Base-by-base conservation (phyloP, 2,113 vertebrate species). In the Chrysochloris asiatica region DNA sequence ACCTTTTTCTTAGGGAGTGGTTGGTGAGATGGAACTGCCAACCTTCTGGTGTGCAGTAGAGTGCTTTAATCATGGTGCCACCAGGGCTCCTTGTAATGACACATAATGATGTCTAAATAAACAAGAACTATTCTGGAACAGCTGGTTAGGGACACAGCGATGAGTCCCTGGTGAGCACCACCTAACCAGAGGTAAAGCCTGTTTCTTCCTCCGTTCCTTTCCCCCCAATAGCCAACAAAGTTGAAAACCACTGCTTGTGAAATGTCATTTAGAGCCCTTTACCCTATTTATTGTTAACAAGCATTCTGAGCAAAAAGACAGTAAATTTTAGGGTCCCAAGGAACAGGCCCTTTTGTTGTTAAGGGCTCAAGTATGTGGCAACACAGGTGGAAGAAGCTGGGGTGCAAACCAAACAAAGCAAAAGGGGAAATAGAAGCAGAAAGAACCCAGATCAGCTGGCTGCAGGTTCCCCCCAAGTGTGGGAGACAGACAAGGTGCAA, bases 41-140 rank as follows among this genome's bases (percentile, higher is more conserved):
- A 61, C 4, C 56, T 28, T 61, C 24, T 4, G 61, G 61, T 63
- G 10, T 21, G 61, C 61, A 63, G 61, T 10, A 4, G 16, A 63
- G 61, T 33, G 24, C 56, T 28, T 63, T 12, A 63, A 14, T 13
- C 61, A 63, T 30, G 10, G 61, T 33, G 30, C 61, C 61, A 63
- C 61, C 61, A 63, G 28, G 61, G 17, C 28, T 63, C 61, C 30
- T 41, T 92, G 45, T 92, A 95, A 92, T 95, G 89, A 88, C 54
- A 84, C 16, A 92, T 81, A 94, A 96, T 83, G 78, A 95, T 72
- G 78, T 83, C 86, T 61, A 94, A 95, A 94, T 90, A 92, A 91
- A 89, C 59, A 73, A 90, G 63, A 95, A 92, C 52, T 69, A 73
- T 83, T 90, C 48, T 78, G 83, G 69, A 80, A 52, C 4, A 61